Percentiles rank a stretch among this genome's conserved stretches.
phyloP scores from a whole-genome alignment of 2,888 invertebrate genomes.

The Nebria brevicollis region DNA sequence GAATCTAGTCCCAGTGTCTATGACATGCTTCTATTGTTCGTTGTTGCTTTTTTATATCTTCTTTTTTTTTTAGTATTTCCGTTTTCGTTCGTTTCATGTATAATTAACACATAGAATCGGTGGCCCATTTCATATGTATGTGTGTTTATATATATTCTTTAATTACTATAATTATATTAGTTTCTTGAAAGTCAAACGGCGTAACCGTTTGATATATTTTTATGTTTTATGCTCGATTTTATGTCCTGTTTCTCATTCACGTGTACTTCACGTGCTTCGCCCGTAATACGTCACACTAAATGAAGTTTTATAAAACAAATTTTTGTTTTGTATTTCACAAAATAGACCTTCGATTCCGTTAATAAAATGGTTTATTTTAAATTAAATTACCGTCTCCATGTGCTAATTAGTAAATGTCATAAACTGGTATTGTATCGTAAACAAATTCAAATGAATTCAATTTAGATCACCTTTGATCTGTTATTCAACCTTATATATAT shows the following conservation, averaged over 20 bases:
- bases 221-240: neutral
- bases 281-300: neutral
- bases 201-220: constrained; percentile 17
- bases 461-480: constrained; percentile 7
- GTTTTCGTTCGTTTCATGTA: constrained; percentile 38
- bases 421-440: neutral
- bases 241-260: constrained; percentile 2
- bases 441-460: neutral
- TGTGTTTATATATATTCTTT: constrained; percentile 4
- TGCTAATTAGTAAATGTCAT: neutral
- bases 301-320: too few relatives aligned
- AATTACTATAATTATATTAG: constrained; percentile 39
- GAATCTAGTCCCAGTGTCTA: neutral
- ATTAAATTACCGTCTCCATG: too few relatives aligned
- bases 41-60: neutral
- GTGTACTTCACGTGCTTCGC: constrained; percentile 2
- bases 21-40: neutral
- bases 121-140: neutral
- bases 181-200: constrained; percentile 25
- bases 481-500: neutral
- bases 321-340: too few relatives aligned
- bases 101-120: constrained; percentile 32
- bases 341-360: too few relatives aligned
- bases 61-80: constrained; percentile 34
- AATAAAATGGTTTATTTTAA: too few relatives aligned